A percentile compares a stretch with the other conserved stretches of the same genome.
phyloP scores from a whole-genome alignment of 2,113 vertebrate species.

The Chelonoidis abingdonii region DNA sequence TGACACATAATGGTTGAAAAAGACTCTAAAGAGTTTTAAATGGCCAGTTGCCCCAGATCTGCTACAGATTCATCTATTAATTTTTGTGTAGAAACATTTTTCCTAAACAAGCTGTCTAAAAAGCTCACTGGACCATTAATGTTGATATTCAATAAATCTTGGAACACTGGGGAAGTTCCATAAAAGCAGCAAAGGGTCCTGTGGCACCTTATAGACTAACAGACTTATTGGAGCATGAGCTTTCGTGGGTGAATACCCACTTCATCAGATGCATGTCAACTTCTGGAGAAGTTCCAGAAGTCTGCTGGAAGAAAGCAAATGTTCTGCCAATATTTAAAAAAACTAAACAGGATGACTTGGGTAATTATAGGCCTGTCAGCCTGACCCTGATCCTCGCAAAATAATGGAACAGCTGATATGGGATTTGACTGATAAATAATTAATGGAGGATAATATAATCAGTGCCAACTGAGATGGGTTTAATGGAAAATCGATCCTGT shows the following conservation, averaged over 20 bases:
- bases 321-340: too few species aligned
- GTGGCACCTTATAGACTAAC: too few species aligned
- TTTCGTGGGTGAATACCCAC: too few species aligned
- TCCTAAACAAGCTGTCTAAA: background rate
- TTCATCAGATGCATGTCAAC: too few species aligned
- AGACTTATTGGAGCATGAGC: too few species aligned
- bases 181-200: too few species aligned
- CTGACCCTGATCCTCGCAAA: background rate
- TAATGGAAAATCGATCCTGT: background rate
- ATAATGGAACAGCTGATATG: background rate
- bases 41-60: background rate
- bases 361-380: too few species aligned
- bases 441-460: background rate
- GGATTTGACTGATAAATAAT: background rate
- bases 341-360: too few species aligned
- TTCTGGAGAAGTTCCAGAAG: background rate
- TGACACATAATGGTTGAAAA: background rate
- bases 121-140: background rate
- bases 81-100: background rate
- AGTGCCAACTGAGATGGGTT: background rate
- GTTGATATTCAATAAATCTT: background rate
- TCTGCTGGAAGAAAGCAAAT: too few species aligned
- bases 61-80: background rate
- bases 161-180: background rate
- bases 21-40: background rate